A percentile compares a stretch with the other conserved stretches of the same genome.
These are phyloP conservation scores for Paracanthobrama guichenoti DNA, from an alignment of 2,113 vertebrate species.

Conservation along the genomic window DNA sequence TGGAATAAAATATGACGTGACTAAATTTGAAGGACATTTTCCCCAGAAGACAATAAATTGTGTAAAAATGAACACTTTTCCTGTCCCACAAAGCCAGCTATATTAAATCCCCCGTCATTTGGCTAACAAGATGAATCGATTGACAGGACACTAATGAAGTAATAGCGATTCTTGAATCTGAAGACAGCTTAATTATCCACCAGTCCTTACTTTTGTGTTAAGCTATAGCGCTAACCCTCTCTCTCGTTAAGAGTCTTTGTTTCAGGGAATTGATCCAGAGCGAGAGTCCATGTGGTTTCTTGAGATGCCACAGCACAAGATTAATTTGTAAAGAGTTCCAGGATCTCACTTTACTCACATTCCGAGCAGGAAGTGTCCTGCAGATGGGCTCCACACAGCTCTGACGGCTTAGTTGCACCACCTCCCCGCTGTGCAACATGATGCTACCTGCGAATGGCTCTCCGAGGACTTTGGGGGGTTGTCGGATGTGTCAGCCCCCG, in stretches of 20 bases:
- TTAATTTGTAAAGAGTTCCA: constrained; percentile 39
- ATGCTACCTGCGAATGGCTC: constrained; percentile 39
- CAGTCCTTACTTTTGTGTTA: constrained; percentile 12
- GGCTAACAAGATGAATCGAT: neutral
- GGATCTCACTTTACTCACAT: constrained; percentile 16
- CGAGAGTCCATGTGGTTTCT: neutral
- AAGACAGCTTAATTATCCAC: constrained; percentile 8
- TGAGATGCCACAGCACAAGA: constrained; percentile 43
- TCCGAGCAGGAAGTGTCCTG: constrained; percentile 29
- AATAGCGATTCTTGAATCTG: neutral
- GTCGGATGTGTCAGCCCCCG: constrained; percentile 52
- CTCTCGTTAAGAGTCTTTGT: constrained; percentile 29
- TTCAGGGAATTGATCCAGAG: constrained; percentile 19
- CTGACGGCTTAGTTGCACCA: constrained; percentile 17
- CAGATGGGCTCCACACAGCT: constrained; percentile 48
- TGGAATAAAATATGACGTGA: neutral
- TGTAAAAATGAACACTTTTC: neutral
- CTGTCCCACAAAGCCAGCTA: neutral
- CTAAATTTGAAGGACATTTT: neutral
- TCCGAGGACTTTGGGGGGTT: constrained; percentile 43
- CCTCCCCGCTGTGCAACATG: constrained; percentile 46
- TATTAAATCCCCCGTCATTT: neutral
- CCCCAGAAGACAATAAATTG: neutral
- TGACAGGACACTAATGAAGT: neutral
- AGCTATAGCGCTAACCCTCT: constrained; percentile 10